Conservation (phyloP, 2,113 vertebrate species). For the Motacilla alba region DNA sequence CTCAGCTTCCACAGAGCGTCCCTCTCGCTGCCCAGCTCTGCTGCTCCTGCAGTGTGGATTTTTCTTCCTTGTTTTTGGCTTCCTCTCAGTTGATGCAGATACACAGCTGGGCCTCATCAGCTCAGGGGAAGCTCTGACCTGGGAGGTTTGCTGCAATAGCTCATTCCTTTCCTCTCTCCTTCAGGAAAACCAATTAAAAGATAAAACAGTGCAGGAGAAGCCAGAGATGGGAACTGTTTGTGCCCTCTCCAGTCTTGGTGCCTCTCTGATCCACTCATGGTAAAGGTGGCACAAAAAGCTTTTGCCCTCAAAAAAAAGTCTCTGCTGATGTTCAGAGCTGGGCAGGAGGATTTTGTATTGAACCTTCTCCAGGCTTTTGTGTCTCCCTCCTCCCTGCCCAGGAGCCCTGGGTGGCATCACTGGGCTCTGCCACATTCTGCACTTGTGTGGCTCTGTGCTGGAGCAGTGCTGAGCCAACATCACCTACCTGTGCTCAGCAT, state of each 20-base stretch:
- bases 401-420: background rate
- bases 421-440: background rate
- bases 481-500: fast-evolving
- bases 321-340: background rate
- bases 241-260: fast-evolving
- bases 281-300: background rate
- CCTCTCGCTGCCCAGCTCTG: background rate
- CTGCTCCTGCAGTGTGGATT: background rate
- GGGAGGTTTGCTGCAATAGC: background rate
- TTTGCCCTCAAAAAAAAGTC: background rate
- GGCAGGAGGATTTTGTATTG: background rate
- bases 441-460: background rate
- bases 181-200: background rate
- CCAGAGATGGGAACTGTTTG: background rate
- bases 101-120: background rate
- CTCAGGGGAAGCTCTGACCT: background rate
- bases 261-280: background rate
- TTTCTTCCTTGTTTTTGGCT: background rate
- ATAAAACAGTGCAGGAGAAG: background rate
- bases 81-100: background rate
- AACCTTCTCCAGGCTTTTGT: background rate
- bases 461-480: background rate
- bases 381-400: background rate
- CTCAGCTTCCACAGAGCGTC: background rate
- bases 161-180: constrained; percentile 2